Base-by-base conservation (phyloP, 2,888 invertebrate species). In the Epiblema foenella region DNA sequence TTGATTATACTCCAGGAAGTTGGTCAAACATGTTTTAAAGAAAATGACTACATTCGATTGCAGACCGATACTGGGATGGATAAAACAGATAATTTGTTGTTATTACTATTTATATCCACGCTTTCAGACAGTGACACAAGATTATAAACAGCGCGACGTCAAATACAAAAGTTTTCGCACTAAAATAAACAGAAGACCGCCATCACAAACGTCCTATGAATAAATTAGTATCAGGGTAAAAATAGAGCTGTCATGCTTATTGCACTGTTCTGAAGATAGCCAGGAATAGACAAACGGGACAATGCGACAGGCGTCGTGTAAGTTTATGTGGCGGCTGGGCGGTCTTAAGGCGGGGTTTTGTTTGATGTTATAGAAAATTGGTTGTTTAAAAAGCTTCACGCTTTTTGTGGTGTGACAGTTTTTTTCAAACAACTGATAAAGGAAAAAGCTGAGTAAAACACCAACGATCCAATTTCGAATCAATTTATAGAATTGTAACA, bases 301-400 rank as follows among this genome's bases (percentile, higher is more conserved):
- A 80, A 77, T 77, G 78, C 77, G 78, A 78, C 81, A 77, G 82
- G 81, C 81, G 78, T 77, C 74, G 76, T 76, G 80, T 81, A 81
- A 77, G 73, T 81, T 79, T 74, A 20, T 79, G 77, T 77, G 77
- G 78, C 76, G 78, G 78, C 76, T 76, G 77, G 76, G 76, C 76
- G 75, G 77, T 80, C 78, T 79, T 81, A 79, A 79, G 76, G 79
- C 77, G 77, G 79, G 29, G 29, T 3, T 29, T 20, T 10, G 5
- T 49, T n/a, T 46, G 0, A 29, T 17, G 18, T 51, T 51, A 18
- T 7, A n/a, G n/a, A 46, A n/a, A 33, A 33, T 33, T 33, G 33
- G 33, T 33, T 33, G 33, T 33, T 33, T 33, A 33, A 0, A 5
- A 33, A 33, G 7, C 8, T 33, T 33, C 33, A 7, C 33, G 33